A percentile compares a stretch with the other conserved stretches of the same genome.
These are phyloP conservation scores for Pogoniulus pusillus DNA, from an alignment of 2,797 vertebrate species.

Conservation along the genomic window DNA sequence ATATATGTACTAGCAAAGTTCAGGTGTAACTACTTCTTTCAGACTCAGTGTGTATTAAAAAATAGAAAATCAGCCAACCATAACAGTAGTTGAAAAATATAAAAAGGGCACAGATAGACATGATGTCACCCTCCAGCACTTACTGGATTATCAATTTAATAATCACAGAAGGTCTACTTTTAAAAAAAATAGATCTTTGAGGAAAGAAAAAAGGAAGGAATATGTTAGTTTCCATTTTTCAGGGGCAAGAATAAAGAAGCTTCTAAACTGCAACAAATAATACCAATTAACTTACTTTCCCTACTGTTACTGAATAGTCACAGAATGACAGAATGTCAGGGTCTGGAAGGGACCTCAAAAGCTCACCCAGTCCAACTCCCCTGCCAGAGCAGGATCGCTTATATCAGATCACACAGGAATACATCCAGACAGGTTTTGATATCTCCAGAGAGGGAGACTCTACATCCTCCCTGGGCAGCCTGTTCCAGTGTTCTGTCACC, in stretches of 20 bases:
- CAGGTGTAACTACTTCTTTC: neutral
- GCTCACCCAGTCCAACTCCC: too few species aligned
- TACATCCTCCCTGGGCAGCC: too few species aligned
- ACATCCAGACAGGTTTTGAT: too few species aligned
- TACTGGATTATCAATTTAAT: neutral
- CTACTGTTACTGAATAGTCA: neutral
- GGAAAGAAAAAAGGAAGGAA: neutral
- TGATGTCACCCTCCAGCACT: neutral
- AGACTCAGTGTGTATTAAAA: neutral
- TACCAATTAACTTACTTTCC: neutral
- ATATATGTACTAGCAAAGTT: neutral
- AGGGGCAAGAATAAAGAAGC: neutral
- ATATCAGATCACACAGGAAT: too few species aligned
- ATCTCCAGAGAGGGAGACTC: too few species aligned
- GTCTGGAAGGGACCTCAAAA: neutral
- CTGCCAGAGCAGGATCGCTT: too few species aligned
- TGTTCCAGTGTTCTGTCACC: too few species aligned
- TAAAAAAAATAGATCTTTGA: neutral
- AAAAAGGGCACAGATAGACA: neutral
- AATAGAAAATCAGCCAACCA: neutral
- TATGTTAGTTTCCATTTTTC: neutral
- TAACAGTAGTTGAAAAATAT: neutral
- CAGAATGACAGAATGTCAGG: too few species aligned
- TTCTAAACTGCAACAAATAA: neutral
- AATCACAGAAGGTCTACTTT: neutral